phyloP scores from a whole-genome alignment of 2,113 vertebrate genomes.

The Crotalus helleri region DNA sequence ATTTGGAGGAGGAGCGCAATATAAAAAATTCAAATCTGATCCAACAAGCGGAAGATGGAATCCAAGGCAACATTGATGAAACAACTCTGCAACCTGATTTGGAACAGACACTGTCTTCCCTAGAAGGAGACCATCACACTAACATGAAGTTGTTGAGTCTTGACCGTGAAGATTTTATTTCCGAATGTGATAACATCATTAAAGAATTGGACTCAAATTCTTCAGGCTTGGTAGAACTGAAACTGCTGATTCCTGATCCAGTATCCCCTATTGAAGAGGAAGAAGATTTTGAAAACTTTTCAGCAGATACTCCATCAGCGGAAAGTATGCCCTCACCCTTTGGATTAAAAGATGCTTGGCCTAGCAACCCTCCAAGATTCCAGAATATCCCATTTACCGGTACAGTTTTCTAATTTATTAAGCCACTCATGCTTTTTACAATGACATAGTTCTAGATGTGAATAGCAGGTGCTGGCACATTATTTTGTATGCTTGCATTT shows the following conservation, averaged over 20 bases:
- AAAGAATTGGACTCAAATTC: slow-evolving; percentile 76
- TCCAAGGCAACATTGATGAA: slow-evolving; percentile 27
- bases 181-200: slow-evolving; percentile 88
- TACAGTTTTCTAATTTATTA: slow-evolving; percentile 52
- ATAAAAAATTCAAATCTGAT: slow-evolving; percentile 42
- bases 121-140: slow-evolving; percentile 56
- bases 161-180: slow-evolving; percentile 78
- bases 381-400: slow-evolving; percentile 88
- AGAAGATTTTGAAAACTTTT: slow-evolving; percentile 82
- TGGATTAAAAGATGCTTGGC: slow-evolving; percentile 58
- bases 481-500: neutral
- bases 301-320: slow-evolving; percentile 73
- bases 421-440: neutral
- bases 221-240: slow-evolving; percentile 55
- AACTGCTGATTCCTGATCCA: slow-evolving; percentile 37
- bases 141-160: slow-evolving; percentile 39
- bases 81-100: slow-evolving; percentile 27
- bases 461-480: neutral
- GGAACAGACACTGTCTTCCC: slow-evolving; percentile 9
- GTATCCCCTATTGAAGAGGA: slow-evolving; percentile 62
- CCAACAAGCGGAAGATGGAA: slow-evolving; percentile 40
- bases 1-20: slow-evolving; percentile 50
- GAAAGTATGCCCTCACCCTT: slow-evolving; percentile 78
- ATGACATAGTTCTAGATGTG: neutral
- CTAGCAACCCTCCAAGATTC: slow-evolving; percentile 52